phyloP scores from a whole-genome alignment of 64 coral and sea anemone species.

The Stichodactyla mertensii region DNA sequence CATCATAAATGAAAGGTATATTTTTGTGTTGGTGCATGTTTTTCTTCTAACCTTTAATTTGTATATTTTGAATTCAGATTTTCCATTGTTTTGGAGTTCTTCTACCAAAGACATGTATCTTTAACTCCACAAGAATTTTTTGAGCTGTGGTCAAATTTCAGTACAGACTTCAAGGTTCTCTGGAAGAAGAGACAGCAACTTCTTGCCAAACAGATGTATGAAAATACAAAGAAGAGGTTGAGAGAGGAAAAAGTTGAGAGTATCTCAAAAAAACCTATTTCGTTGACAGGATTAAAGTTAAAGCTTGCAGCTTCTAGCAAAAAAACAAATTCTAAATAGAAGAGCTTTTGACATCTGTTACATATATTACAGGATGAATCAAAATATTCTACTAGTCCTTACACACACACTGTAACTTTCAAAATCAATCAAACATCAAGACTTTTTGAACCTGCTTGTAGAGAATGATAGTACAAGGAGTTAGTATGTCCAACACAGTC shows the following conservation, averaged over 20 bases:
- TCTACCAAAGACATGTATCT: conserved; percentile 35
- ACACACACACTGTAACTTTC: no score
- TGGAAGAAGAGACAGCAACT: conserved; percentile 88
- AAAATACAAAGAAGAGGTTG: conserved; percentile 77
- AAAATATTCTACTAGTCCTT: no score
- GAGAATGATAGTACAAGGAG: no score
- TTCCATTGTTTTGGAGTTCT: conserved; percentile 40
- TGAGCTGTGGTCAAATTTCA: conserved; percentile 71
- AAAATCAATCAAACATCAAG: no score
- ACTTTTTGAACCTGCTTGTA: no score
- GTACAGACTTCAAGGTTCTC: conserved; percentile 62
- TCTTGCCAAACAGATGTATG: conserved; percentile 76
- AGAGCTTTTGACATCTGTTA: background rate
- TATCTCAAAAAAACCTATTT: conserved; percentile 67
- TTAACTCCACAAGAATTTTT: conserved; percentile 81
- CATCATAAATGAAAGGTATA: no score
- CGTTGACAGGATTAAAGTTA: conserved; percentile 66
- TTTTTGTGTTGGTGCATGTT: background rate
- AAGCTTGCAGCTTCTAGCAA: conserved; percentile 45
- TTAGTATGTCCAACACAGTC: no score
- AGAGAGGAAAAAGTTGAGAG: conserved; percentile 67
- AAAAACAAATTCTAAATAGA: background rate
- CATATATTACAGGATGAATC: no score
- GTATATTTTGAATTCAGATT: conserved; percentile 40
- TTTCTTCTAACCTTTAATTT: background rate